phyloP scores from a whole-genome alignment of 2,797 vertebrate genomes.

The Oreochromis grahami region DNA sequence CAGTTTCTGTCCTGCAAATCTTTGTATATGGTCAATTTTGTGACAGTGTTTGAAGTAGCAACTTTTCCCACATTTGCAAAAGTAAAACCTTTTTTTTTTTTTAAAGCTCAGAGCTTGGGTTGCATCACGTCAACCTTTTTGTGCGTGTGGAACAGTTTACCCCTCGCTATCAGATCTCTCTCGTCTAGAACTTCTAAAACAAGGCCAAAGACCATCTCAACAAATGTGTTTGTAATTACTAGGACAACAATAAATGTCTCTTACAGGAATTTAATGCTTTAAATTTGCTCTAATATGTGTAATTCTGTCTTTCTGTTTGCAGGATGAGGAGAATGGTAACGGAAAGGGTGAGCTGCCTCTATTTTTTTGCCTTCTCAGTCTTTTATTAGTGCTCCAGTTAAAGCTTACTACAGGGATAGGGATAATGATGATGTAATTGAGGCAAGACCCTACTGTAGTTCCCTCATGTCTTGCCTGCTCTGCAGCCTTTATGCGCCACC shows the following conservation, averaged over 20 bases:
- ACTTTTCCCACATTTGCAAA: neutral
- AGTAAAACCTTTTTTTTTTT: neutral
- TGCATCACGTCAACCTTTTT: neutral
- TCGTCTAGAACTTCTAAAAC: neutral
- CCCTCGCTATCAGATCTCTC: neutral
- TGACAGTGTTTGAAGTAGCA: neutral
- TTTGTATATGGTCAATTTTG: neutral
- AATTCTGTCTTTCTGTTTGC: slow-evolving; percentile 33
- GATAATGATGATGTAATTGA: slow-evolving; percentile 33
- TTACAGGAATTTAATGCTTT: neutral
- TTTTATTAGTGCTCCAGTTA: neutral
- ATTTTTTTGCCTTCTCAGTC: neutral
- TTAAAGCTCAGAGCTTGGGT: fast-evolving
- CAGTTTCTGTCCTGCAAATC: neutral
- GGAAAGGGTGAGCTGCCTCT: slow-evolving; percentile 69
- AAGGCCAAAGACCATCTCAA: fast-evolving
- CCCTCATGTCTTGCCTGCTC: neutral
- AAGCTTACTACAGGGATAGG: neutral
- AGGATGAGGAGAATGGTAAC: slow-evolving; percentile 80
- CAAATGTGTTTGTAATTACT: neutral
- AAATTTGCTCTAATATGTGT: neutral
- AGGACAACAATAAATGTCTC: neutral
- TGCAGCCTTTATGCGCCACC: slow-evolving; percentile 51
- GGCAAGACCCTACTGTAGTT: neutral
- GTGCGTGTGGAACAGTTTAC: neutral